A percentile compares a stretch with the other conserved stretches of the same genome.
Evolutionary conservation across 2,888 invertebrate genomes (phyloP).

Genomic region (Drosophila kambysellisi): DNA sequence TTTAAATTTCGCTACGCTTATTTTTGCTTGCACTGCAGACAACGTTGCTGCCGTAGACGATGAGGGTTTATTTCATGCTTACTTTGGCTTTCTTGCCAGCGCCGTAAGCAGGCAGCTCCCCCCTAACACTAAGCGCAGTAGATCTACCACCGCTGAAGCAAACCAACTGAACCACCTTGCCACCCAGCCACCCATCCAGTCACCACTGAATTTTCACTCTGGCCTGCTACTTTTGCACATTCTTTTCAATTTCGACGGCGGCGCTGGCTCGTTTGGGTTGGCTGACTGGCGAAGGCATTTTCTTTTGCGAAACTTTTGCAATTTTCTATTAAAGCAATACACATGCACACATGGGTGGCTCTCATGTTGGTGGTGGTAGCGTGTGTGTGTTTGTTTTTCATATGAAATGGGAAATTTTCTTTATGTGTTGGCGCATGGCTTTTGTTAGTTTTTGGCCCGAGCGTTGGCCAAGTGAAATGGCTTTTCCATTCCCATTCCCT

Average conservation of each 20-base stretch:
- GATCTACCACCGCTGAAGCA: constrained; percentile 41
- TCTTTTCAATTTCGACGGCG: constrained; percentile 79
- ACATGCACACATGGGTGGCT: constrained; percentile 63
- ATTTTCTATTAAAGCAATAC: constrained; percentile 81
- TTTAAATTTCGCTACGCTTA: constrained; percentile 15
- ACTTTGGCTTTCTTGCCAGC: constrained; percentile 73
- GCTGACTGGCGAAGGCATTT: constrained; percentile 75
- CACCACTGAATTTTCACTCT: constrained; percentile 46
- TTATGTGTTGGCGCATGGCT: constrained; percentile 72
- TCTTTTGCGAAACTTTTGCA: constrained; percentile 81
- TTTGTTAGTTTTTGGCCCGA: constrained; percentile 69
- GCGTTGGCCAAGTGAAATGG: constrained; percentile 53
- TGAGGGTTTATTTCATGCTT: constrained; percentile 79
- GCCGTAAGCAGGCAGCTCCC: constrained; percentile 46
- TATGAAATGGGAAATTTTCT: constrained; percentile 78
- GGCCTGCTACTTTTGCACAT: constrained; percentile 79
- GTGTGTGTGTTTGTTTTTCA: constrained; percentile 55
- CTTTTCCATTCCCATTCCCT: constrained; percentile 14
- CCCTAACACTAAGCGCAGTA: constrained; percentile 31
- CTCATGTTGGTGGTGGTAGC: constrained; percentile 40
- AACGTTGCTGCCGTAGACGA: constrained; percentile 60
- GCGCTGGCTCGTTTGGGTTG: constrained; percentile 65
- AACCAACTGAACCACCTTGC: constrained; percentile 1
- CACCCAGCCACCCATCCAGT: constrained; percentile 10
- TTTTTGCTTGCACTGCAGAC: constrained; percentile 57